Evolutionary conservation across 2,113 vertebrate species (phyloP).

Genomic region (Nipponia nippon): DNA sequence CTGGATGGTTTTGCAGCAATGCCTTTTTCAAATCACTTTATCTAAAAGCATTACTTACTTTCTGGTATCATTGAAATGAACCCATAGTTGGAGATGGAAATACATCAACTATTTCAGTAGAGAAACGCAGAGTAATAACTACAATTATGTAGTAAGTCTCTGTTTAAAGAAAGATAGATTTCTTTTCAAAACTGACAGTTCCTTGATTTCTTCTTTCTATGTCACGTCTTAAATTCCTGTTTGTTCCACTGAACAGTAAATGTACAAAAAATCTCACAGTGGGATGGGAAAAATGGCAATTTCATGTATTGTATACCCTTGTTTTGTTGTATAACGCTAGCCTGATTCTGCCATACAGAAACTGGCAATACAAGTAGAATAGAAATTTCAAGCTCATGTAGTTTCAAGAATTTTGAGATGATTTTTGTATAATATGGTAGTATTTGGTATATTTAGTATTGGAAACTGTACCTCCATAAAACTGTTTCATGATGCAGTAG

Average conservation of each 20-base stretch:
- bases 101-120: background rate
- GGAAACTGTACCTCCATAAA: background rate
- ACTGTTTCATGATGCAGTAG: background rate
- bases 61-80: background rate
- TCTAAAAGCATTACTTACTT: background rate
- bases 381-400: background rate
- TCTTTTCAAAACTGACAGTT: background rate
- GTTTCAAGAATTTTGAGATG: background rate
- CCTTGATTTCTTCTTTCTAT: background rate
- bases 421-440: background rate
- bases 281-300: background rate
- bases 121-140: background rate
- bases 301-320: background rate
- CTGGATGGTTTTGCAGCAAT: background rate
- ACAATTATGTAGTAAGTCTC: background rate
- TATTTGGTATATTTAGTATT: background rate
- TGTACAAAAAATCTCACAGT: background rate
- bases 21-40: background rate
- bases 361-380: background rate
- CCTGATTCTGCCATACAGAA: background rate
- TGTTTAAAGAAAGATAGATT: background rate
- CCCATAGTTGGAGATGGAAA: background rate
- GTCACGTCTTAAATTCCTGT: background rate
- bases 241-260: background rate
- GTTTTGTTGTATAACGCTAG: background rate